Base-by-base conservation (phyloP, 2,888 invertebrate genomes). In the Cheilosia grossa region DNA sequence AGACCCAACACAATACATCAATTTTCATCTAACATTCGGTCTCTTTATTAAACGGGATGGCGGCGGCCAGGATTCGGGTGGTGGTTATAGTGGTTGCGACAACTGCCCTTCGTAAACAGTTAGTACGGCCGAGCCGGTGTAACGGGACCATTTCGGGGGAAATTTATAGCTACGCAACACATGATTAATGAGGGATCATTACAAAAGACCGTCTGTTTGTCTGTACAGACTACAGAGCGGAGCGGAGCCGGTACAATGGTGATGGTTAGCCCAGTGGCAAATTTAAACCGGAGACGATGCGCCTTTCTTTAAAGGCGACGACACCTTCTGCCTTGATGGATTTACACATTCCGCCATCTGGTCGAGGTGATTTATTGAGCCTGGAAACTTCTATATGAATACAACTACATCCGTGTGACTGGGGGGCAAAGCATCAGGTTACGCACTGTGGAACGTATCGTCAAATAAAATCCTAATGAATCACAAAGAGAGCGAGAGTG, bases 391-490 rank as follows among this genome's bases (percentile, higher is more conserved):
- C 17, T 21, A 64, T 7, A 37, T 13, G 9, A 1, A 21, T 3
- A 10, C 37, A 4, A 10, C 0, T 30, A 30, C 30, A 5, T 13
- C n/a, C n/a, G 13, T 24, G 42, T 27, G 61, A 54, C 63, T 37
- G 17, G 70, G 15, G 24, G 69, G 33, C 10, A 17, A 58, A 64
- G 49, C 70, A 64, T 70, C 56, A 63, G 78, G 56, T 70, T 49
- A 79, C 78, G 59, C 37, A 58, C 49, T 44, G 21, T 37, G 33
- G 15, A 37, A 58, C 54, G 37, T 73, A 82, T 77, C 70, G 37
- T n/a, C 51, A 63, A 63, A 82, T 79, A 72, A 73, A 73, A 78
- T 82, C 82, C 67, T 73, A 78, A 72, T 82, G 79, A 82, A 67
- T 67, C 78, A 51, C 19, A 30, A 47, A 51, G 42, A 47, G 30